phyloP scores from a whole-genome alignment of 23 tunicate species.

The Styela plicata region DNA sequence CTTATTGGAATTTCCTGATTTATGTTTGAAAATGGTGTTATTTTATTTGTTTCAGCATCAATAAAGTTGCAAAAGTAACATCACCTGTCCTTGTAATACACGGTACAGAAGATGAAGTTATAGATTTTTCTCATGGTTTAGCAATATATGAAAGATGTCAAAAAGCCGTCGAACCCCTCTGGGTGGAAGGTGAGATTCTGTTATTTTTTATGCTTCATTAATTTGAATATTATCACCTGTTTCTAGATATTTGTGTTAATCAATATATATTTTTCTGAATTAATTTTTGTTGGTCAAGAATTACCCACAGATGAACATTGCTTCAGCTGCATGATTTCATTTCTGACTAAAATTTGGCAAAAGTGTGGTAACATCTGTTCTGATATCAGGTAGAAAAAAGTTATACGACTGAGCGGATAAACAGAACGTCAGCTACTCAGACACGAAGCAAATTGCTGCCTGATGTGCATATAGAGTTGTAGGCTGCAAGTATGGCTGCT shows the following conservation, averaged over 20 bases:
- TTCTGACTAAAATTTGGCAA: too few relatives aligned
- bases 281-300: neutral
- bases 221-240: too few relatives aligned
- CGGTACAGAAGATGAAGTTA: slow-evolving; percentile 99
- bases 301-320: too few relatives aligned
- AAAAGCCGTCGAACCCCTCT: slow-evolving; percentile 83
- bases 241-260: too few relatives aligned
- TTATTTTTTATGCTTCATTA: neutral
- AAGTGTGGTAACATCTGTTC: neutral
- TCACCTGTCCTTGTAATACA: slow-evolving; percentile 90
- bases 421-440: too few relatives aligned
- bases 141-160: slow-evolving; percentile 90
- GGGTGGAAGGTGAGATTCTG: slow-evolving; percentile 84
- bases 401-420: too few relatives aligned
- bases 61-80: slow-evolving; percentile 85
- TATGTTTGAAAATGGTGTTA: neutral
- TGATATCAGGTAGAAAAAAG: too few relatives aligned
- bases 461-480: too few relatives aligned
- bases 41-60: slow-evolving; percentile 78
- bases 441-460: too few relatives aligned
- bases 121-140: slow-evolving; percentile 92
- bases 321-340: too few relatives aligned
- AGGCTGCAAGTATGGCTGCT: too few relatives aligned
- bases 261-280: neutral
- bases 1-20: neutral